These are phyloP conservation scores for Gobio occitaniae DNA, from an alignment of 2,797 vertebrate species.

Conservation along the genomic window DNA sequence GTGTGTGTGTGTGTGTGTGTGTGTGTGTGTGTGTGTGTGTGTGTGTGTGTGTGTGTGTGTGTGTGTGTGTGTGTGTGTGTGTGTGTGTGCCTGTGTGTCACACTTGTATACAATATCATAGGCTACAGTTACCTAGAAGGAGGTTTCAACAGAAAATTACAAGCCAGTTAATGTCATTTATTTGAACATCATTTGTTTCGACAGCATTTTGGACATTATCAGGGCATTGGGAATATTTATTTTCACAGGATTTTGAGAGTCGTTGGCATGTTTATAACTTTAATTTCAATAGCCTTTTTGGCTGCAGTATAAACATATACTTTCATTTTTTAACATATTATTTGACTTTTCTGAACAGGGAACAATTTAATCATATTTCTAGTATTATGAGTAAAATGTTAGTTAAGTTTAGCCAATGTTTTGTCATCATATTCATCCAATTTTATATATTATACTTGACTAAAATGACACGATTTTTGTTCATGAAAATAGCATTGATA, in stretches of 20 bases:
- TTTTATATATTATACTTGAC: not conserved
- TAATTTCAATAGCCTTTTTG: not conserved
- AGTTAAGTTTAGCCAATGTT: not conserved
- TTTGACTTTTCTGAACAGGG: not conserved
- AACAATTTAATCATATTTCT: not conserved
- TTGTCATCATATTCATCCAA: not conserved
- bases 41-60: slow-evolving; percentile 10
- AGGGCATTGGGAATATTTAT: not conserved
- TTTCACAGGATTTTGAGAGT: not conserved
- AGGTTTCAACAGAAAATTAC: not conserved
- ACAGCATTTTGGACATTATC: not conserved
- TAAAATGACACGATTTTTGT: not conserved
- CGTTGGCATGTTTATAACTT: not conserved
- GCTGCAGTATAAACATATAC: not conserved
- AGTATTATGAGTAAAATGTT: not conserved
- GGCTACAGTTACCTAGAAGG: slow-evolving; percentile 8
- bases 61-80: slow-evolving; percentile 4
- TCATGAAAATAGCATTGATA: not conserved
- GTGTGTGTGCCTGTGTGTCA: not conserved
- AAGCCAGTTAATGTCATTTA: not conserved
- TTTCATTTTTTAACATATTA: not conserved
- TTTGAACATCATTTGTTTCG: not conserved
- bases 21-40: not conserved
- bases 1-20: no score
- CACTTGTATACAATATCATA: slow-evolving; percentile 14